Evolutionary conservation across 2,797 vertebrate species (phyloP).

Genomic region (Dendrocincla fuliginosa): DNA sequence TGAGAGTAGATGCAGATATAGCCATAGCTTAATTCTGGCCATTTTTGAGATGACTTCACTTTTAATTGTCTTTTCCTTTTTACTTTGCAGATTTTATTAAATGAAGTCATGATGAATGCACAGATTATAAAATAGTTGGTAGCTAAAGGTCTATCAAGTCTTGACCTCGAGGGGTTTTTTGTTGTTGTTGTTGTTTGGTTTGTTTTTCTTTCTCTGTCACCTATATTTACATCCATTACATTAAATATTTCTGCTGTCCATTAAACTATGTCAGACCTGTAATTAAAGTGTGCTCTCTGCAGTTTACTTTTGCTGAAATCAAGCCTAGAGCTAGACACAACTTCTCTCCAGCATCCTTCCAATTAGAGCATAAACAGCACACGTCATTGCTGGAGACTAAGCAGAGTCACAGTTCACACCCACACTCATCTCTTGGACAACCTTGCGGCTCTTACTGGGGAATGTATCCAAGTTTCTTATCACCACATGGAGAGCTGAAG

Average conservation of each 20-base stretch:
- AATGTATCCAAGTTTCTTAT: constrained; percentile 10
- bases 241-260: background rate
- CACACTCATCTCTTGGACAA: background rate
- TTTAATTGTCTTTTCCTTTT: background rate
- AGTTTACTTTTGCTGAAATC: background rate
- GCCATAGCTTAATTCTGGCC: background rate
- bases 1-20: background rate
- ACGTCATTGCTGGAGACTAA: background rate
- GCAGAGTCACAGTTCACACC: background rate
- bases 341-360: background rate
- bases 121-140: background rate
- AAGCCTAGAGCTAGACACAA: background rate
- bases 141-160: background rate
- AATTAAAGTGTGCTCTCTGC: background rate
- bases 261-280: background rate
- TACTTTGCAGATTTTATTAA: background rate
- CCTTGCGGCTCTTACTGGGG: background rate
- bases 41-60: background rate
- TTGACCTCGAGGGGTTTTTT: background rate
- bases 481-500: background rate
- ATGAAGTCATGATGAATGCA: background rate
- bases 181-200: background rate
- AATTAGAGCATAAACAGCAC: background rate
- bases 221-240: background rate
- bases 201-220: background rate